Evolutionary conservation across 35 echinoderm and acorn worm species (phyloP).

Genomic region (Antedon bifida): DNA sequence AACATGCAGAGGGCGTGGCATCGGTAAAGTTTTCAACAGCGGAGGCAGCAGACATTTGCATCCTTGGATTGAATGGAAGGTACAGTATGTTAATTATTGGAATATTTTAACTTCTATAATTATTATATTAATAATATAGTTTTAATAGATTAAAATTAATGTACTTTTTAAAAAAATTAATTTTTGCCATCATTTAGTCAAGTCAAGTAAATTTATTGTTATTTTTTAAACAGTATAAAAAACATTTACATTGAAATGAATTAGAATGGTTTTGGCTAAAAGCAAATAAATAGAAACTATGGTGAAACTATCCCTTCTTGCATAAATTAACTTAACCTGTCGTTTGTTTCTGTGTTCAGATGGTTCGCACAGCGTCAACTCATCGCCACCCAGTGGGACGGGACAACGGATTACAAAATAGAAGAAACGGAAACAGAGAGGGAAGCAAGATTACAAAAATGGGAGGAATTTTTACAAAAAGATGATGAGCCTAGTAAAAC

Average conservation of each 20-base stretch:
- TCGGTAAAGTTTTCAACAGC: constrained; percentile 79
- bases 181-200: no score
- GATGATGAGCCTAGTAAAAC: constrained; percentile 10
- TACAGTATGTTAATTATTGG: not conserved
- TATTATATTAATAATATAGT: no score
- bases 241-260: no score
- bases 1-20: constrained; percentile 83
- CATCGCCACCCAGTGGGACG: constrained; percentile 51
- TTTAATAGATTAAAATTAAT: no score
- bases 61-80: constrained; percentile 72
- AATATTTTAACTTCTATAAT: no score
- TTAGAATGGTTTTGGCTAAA: no score
- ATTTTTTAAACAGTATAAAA: no score
- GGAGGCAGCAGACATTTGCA: constrained; percentile 67
- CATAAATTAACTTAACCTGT: not conserved
- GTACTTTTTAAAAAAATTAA: no score
- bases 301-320: no score
- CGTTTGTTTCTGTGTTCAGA: constrained; percentile 1
- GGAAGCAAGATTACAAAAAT: constrained; percentile 64
- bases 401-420: constrained; percentile 82
- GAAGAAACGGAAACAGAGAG: constrained; percentile 90
- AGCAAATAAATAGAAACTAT: no score
- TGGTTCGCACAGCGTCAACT: constrained; percentile 87
- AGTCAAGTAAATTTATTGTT: no score
- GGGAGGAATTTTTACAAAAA: constrained; percentile 68